phyloP scores from a whole-genome alignment of 2,113 vertebrate genomes.

The Fulmarus glacialis region DNA sequence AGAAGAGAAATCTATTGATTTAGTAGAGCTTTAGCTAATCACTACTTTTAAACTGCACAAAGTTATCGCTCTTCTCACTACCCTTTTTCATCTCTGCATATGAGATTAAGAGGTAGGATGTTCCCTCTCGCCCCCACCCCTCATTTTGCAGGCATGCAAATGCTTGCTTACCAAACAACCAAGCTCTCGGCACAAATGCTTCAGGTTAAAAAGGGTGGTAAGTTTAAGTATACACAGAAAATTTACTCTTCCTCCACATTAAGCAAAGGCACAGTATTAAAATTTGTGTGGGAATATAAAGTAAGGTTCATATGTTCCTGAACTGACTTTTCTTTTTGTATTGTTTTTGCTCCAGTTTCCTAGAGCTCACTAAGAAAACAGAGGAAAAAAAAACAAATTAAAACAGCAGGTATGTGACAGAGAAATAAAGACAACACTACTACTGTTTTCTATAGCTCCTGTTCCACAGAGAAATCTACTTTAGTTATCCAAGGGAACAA shows the following conservation, averaged over 20 bases:
- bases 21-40: neutral
- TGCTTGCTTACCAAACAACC: neutral
- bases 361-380: neutral
- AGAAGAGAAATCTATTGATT: neutral
- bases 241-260: slow-evolving; percentile 29
- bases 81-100: neutral
- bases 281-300: slow-evolving; percentile 18
- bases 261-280: neutral
- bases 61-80: neutral
- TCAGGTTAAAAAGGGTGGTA: neutral
- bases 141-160: neutral
- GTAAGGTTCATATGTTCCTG: neutral
- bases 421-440: neutral
- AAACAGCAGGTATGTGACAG: neutral
- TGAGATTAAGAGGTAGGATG: neutral
- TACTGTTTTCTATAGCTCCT: neutral
- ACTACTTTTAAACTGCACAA: neutral
- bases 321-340: neutral
- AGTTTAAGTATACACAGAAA: slow-evolving; percentile 1
- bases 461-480: neutral
- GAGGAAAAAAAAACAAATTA: neutral
- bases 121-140: neutral
- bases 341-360: neutral
- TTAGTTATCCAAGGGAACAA: neutral
- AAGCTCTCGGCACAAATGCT: neutral